Percentiles rank a stretch among this genome's conserved stretches.
Evolutionary conservation across 2,113 vertebrate genomes (phyloP).

Genomic region (Ceyx margarethae): DNA sequence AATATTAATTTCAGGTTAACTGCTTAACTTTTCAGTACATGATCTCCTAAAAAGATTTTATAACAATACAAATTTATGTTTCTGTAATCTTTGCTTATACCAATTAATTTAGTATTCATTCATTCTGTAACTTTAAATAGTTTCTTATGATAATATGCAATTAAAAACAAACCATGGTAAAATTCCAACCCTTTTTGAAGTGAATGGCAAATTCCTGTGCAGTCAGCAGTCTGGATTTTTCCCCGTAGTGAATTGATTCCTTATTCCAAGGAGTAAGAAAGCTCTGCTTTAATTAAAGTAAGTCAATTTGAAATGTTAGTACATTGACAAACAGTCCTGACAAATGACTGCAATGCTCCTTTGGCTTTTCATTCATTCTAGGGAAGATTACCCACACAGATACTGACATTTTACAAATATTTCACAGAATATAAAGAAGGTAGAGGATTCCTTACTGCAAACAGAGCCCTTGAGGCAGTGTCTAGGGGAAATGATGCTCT

Average conservation of each 20-base stretch:
- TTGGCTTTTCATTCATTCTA: not conserved
- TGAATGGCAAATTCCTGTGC: not conserved
- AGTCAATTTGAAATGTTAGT: not conserved
- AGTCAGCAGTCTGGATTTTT: not conserved
- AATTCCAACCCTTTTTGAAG: not conserved
- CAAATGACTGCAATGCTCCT: not conserved
- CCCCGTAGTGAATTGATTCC: not conserved
- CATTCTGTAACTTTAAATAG: not conserved
- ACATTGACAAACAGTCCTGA: not conserved
- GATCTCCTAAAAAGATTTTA: not conserved
- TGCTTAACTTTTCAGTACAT: not conserved
- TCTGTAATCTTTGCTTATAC: not conserved
- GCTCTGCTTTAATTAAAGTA: not conserved
- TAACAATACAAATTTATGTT: not conserved
- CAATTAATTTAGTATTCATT: not conserved
- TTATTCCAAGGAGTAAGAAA: constrained; percentile 5
- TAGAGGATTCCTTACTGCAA: not conserved
- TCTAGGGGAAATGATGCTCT: not conserved
- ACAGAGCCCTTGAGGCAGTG: not conserved
- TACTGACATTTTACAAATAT: not conserved
- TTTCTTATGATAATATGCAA: not conserved
- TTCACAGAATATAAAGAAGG: not conserved
- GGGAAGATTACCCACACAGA: not conserved
- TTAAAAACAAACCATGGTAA: not conserved
- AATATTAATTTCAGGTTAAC: not conserved